These are phyloP conservation scores for Cheilosia urbana DNA, from an alignment of 2,888 invertebrate genomes.

Conservation along the genomic window DNA sequence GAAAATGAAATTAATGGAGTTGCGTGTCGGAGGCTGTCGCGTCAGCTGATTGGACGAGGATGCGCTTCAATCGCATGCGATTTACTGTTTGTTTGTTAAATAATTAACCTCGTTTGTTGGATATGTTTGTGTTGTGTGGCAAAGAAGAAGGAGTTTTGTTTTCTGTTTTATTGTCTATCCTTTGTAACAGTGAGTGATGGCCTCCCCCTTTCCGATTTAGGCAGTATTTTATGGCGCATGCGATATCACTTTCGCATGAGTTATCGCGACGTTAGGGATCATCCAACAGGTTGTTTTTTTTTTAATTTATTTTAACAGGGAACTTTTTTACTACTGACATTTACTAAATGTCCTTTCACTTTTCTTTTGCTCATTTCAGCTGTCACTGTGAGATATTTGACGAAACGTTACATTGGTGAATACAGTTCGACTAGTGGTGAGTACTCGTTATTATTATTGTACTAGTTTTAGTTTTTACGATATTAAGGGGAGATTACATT, in stretches of 20 bases:
- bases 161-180: neutral
- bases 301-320: conserved; percentile 14
- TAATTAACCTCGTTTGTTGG: conserved; percentile 72
- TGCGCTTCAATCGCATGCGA: conserved; percentile 43
- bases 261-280: neutral
- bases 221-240: conserved; percentile 4
- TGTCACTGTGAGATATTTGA: conserved; percentile 91
- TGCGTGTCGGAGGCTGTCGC: conserved; percentile 68
- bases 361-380: conserved; percentile 85
- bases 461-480: neutral
- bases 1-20: conserved; percentile 70
- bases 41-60: conserved; percentile 49
- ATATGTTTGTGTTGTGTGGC: neutral
- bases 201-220: neutral
- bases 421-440: conserved; percentile 92
- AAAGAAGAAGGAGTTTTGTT: neutral
- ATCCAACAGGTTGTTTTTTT: conserved; percentile 28
- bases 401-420: conserved; percentile 91
- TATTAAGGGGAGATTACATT: too few relatives aligned
- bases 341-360: conserved; percentile 38
- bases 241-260: conserved; percentile 10
- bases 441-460: conserved; percentile 79
- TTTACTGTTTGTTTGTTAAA: conserved; percentile 55
- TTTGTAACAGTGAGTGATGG: neutral
- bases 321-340: neutral